A percentile compares a stretch with the other conserved stretches of the same genome.
These are phyloP conservation scores for Lamproptera curius DNA, from an alignment of 2,888 invertebrate species.

Conservation along the genomic window DNA sequence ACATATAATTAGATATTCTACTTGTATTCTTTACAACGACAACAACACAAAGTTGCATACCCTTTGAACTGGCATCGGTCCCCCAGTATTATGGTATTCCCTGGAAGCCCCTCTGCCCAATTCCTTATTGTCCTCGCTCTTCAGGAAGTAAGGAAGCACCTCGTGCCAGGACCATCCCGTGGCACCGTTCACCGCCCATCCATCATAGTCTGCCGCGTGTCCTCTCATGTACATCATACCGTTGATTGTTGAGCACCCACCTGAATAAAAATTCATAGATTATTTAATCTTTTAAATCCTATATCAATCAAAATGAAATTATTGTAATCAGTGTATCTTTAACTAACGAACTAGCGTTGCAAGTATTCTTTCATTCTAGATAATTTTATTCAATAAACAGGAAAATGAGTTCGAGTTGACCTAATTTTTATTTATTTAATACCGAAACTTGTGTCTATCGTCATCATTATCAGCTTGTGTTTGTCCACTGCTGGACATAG, in stretches of 20 bases:
- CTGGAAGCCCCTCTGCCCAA: constrained; percentile 77
- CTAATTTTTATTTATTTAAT: not conserved
- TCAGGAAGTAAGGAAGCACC: constrained; percentile 84
- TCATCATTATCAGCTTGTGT: no score
- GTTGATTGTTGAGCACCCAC: constrained; percentile 85
- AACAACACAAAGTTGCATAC: constrained; percentile 33
- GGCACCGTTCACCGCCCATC: constrained; percentile 86
- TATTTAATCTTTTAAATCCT: no score
- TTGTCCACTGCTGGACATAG: no score
- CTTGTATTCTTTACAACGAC: no score
- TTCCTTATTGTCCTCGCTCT: constrained; percentile 82
- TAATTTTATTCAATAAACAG: not conserved
- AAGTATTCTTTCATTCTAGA: not conserved
- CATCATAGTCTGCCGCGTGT: constrained; percentile 84
- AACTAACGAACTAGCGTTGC: not conserved
- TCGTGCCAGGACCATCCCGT: constrained; percentile 88
- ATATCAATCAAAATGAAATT: not conserved
- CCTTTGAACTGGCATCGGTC: constrained; percentile 79
- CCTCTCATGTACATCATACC: constrained; percentile 93
- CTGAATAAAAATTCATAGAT: no score
- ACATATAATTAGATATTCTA: no score
- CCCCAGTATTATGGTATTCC: constrained; percentile 79
- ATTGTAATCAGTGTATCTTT: not conserved
- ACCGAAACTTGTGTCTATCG: not conserved
- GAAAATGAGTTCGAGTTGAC: not conserved